Conservation (phyloP, 64 coral and sea anemone species). For the Catalaphyllia jardinei region DNA sequence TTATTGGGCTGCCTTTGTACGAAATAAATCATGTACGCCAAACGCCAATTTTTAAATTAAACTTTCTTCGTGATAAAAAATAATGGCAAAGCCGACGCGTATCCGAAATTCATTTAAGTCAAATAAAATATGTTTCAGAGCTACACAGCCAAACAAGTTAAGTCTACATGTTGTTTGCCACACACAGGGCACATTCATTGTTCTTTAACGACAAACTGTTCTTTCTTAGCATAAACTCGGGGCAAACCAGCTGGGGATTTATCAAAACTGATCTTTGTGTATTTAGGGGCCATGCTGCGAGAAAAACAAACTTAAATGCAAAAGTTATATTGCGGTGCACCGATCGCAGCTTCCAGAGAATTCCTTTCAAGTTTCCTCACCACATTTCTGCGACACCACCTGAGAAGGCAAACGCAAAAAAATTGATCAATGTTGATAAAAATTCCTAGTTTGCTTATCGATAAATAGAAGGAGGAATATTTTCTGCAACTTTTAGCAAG, state of each 20-base stretch:
- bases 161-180: conserved; percentile 42
- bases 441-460: not conserved
- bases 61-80: not conserved
- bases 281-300: conserved; percentile 6
- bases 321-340: conserved; percentile 17
- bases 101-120: not conserved
- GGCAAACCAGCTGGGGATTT: conserved; percentile 30
- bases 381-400: not conserved
- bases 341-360: conserved; percentile 12
- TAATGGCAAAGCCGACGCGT: not conserved
- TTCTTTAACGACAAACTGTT: conserved; percentile 28
- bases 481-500: conserved; percentile 23
- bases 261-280: conserved; percentile 60
- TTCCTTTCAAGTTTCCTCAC: not conserved
- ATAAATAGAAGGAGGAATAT: conserved; percentile 22
- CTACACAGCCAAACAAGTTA: conserved; percentile 23
- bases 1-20: not conserved
- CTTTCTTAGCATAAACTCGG: conserved; percentile 34
- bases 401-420: not conserved
- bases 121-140: not conserved
- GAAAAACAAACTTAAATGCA: conserved; percentile 25
- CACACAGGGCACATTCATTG: conserved; percentile 34
- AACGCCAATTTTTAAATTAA: not conserved
- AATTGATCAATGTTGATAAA: conserved; percentile 29
- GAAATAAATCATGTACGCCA: not conserved